Percentiles rank a stretch among this genome's conserved stretches.
Conservation (phyloP, 1,140 invertebrate species). For the Calycopis cecrops region DNA sequence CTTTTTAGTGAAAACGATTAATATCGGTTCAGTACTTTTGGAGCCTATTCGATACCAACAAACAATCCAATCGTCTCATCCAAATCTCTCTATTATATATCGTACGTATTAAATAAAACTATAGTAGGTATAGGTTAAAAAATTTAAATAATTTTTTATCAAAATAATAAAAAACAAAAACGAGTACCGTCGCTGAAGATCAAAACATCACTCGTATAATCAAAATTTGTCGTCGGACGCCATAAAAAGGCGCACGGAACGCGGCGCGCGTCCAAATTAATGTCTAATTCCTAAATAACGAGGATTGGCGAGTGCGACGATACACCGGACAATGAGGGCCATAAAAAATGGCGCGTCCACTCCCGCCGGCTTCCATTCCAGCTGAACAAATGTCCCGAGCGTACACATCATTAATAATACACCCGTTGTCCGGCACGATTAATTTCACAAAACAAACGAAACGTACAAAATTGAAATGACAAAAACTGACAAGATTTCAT, state of each 20-base stretch:
- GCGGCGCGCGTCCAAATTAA: not conserved
- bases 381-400: slow-evolving; percentile 15
- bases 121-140: too few relatives aligned
- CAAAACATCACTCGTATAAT: too few relatives aligned
- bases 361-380: slow-evolving; percentile 12
- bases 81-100: too few relatives aligned
- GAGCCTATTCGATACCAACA: too few relatives aligned
- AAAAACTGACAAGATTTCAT: slow-evolving; percentile 13
- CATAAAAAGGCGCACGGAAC: not conserved
- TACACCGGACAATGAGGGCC: not conserved
- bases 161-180: too few relatives aligned
- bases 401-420: slow-evolving; percentile 53
- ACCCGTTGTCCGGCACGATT: slow-evolving; percentile 45
- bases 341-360: slow-evolving; percentile 19
- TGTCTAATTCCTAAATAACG: not conserved
- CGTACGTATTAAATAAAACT: too few relatives aligned
- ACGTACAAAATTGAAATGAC: slow-evolving; percentile 25
- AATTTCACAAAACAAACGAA: slow-evolving; percentile 41
- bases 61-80: too few relatives aligned
- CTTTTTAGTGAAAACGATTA: too few relatives aligned
- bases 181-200: too few relatives aligned
- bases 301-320: not conserved
- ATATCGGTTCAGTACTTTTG: too few relatives aligned
- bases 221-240: too few relatives aligned
- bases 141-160: too few relatives aligned